Conservation (phyloP, 1,140 invertebrate genomes). For the Pygmarrhopalites habei region DNA sequence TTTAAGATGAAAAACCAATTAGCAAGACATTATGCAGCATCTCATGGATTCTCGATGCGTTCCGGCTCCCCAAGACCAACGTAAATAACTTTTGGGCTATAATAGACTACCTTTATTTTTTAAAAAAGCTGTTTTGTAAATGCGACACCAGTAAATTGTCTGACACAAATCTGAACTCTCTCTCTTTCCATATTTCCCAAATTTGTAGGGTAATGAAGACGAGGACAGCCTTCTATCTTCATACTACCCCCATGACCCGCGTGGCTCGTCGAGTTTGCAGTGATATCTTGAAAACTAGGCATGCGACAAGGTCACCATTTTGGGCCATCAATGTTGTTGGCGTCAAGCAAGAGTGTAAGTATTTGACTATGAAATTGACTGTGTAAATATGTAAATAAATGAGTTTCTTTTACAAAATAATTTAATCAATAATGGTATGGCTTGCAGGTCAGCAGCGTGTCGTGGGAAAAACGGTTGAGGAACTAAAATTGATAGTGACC, state of each 20-base stretch:
- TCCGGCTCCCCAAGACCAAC: conserved; percentile 78
- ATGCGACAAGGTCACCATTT: conserved; percentile 80
- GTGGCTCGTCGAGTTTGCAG: conserved; percentile 77
- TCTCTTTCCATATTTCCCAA: no score
- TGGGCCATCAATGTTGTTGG: conserved; percentile 74
- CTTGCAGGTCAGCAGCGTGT: conserved; percentile 55
- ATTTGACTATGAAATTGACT: no score
- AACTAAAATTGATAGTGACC: conserved; percentile 51
- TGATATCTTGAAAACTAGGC: conserved; percentile 71
- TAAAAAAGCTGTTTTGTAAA: no score
- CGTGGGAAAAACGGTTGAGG: conserved; percentile 53
- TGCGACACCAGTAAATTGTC: no score
- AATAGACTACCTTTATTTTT: no score
- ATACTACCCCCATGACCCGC: conserved; percentile 78
- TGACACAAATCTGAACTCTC: no score
- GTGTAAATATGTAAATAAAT: no score
- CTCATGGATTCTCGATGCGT: conserved; percentile 73
- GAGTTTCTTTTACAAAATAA: no score
- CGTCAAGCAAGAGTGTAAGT: conserved; percentile 81
- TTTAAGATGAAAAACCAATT: conserved; percentile 88
- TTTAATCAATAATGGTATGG: no score
- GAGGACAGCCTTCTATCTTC: conserved; percentile 87
- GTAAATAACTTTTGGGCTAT: no score
- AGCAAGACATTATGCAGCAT: conserved; percentile 82
- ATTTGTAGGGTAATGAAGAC: conserved; percentile 97